Evolutionary conservation across 35 echinoderm and acorn worm species (phyloP), one percentile per base, ranked within the genome.

Genomic region (Ophioderma brevispina): DNA sequence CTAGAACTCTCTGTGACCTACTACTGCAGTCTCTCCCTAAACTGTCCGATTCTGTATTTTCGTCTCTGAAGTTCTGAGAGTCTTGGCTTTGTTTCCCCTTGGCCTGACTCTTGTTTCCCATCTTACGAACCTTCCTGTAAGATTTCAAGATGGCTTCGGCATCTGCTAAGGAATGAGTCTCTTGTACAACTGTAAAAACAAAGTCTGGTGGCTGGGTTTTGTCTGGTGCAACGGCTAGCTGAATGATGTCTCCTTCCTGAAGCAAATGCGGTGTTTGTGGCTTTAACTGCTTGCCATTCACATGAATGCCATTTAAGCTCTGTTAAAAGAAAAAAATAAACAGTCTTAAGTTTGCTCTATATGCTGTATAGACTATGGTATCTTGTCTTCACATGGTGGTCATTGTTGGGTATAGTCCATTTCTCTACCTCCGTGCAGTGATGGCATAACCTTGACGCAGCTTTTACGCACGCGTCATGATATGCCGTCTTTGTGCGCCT

Each of bases 291-390:
- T 32, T 50, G 35, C 86, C 82, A 91, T 99, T 99, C n/a, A 99
- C 75, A 28, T 85, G 90, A 0, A 95, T 91, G 80, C 97, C 97
- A 88, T 99, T 99, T 50, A 95, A 81, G 78, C 97, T 99, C 97
- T 99, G 76, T 59, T 37, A 25, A 25, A 70, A 70, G 23, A 70
- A 3, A 13, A 70, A 25, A 70, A 18, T 25, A 70, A 25, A 25
- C n/a, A 30, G 59, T 30, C n/a, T 70, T 70, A 25, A 25, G n/a
- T 25, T 2, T 70, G 59, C 4, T 11, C 46, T 21, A 52, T 11
- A 8, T 11, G 21, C 21, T 52, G 8, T 11, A 52, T 52, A 52
- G 8, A 52, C 8, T 52, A 52, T 52, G 8, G 21, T 8, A 11
- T 52, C 8, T 52, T 11, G 21, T 52, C 46, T 11, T 52, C 8